phyloP scores from a whole-genome alignment of 1,140 invertebrate genomes.

The Streblospio benedicti region DNA sequence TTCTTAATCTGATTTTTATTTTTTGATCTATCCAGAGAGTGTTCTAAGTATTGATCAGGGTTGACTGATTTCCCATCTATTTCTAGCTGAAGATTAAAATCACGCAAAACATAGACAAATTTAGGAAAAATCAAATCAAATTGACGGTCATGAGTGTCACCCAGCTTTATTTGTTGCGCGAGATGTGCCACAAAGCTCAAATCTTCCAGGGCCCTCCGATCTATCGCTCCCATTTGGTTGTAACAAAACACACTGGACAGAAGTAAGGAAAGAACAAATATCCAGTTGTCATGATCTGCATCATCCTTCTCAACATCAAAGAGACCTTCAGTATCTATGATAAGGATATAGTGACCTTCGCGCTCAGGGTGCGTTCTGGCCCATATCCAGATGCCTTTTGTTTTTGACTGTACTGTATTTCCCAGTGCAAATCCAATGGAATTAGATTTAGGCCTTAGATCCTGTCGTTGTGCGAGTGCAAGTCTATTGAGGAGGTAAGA shows the following conservation, averaged over 20 bases:
- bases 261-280: not conserved
- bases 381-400: constrained; percentile 1
- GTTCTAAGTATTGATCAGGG: not conserved
- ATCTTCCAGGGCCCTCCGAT: not conserved
- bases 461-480: too few species aligned
- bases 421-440: not conserved
- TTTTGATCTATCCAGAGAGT: not conserved
- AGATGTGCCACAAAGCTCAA: not conserved
- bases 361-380: not conserved
- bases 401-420: not conserved
- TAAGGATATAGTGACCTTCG: not conserved
- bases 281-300: not conserved
- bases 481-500: not conserved
- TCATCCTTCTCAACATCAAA: constrained; percentile 3
- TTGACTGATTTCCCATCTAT: not conserved
- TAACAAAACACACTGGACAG: not conserved
- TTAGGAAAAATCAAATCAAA: not conserved
- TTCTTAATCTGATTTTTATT: too few species aligned
- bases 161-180: not conserved
- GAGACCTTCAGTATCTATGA: not conserved
- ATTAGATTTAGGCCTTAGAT: too few species aligned
- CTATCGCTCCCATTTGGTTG: not conserved
- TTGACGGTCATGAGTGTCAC: not conserved
- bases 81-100: not conserved
- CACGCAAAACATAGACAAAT: not conserved